Percentiles rank a stretch among this genome's conserved stretches.
These are phyloP conservation scores for Papilio glaucus DNA, from an alignment of 1,140 invertebrate species.

Conservation along the genomic window DNA sequence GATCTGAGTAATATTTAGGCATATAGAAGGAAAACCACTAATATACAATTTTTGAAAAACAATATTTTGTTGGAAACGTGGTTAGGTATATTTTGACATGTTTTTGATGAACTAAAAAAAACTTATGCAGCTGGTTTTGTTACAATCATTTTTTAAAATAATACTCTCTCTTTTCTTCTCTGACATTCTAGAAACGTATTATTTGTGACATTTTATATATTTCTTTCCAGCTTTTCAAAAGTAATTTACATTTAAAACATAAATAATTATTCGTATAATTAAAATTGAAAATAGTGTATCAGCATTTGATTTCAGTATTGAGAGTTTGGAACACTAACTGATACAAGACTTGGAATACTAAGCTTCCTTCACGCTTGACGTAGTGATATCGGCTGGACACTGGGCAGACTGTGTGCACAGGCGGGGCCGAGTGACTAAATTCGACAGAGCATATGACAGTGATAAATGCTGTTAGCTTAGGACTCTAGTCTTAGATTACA, in stretches of 20 bases:
- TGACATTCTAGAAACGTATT: too few relatives aligned
- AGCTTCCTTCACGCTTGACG: neutral
- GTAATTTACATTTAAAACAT: neutral
- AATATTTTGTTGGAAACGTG: too few relatives aligned
- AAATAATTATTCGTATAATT: neutral
- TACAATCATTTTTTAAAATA: too few relatives aligned
- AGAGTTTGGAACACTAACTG: neutral
- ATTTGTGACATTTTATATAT: too few relatives aligned
- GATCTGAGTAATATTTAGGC: too few relatives aligned
- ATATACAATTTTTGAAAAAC: too few relatives aligned
- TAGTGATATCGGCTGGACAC: neutral
- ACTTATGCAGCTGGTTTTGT: too few relatives aligned
- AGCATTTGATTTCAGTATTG: neutral
- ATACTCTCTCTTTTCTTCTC: too few relatives aligned
- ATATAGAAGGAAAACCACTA: too few relatives aligned
- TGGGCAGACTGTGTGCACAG: neutral
- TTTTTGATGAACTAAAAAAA: too few relatives aligned
- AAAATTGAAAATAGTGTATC: neutral
- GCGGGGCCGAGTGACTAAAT: neutral
- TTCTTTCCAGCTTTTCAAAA: too few relatives aligned
- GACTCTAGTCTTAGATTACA: neutral
- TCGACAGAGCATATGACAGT: neutral
- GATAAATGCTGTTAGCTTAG: neutral
- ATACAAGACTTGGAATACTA: neutral
- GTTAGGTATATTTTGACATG: too few relatives aligned